phyloP scores from a whole-genome alignment of 1,140 invertebrate species.

The Euborellia annulipes region DNA sequence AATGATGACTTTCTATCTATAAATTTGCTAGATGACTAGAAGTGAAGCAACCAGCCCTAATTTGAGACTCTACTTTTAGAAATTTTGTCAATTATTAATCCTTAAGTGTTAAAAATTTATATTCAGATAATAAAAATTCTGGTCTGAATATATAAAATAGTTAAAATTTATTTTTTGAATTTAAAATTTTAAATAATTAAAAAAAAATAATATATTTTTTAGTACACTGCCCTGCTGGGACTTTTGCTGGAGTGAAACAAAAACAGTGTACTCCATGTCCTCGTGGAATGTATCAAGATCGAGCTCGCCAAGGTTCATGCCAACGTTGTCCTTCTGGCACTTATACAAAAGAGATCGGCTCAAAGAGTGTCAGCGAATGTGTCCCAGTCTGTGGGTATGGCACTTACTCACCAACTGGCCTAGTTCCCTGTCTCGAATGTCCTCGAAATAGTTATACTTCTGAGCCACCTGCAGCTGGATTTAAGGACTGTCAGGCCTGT shows the following conservation, averaged over 20 bases:
- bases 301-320: conserved; percentile 72
- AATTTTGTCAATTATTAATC: too few relatives aligned
- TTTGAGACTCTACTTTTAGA: too few relatives aligned
- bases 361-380: conserved; percentile 65
- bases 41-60: too few relatives aligned
- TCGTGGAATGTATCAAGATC: conserved; percentile 82
- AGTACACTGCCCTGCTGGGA: conserved; percentile 92
- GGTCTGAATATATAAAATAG: conserved; percentile 3
- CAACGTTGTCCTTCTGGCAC: conserved; percentile 78
- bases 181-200: background rate
- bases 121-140: conserved; percentile 10
- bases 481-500: conserved; percentile 86
- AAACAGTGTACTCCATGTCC: conserved; percentile 78
- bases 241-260: conserved; percentile 75
- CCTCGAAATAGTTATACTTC: conserved; percentile 81
- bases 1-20: too few relatives aligned
- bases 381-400: conserved; percentile 90
- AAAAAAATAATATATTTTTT: conserved; percentile 27
- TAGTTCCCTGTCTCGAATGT: conserved; percentile 90
- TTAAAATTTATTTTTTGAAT: conserved; percentile 5
- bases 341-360: conserved; percentile 65
- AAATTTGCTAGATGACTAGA: too few relatives aligned
- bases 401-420: conserved; percentile 84
- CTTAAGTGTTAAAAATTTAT: too few relatives aligned
- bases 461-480: conserved; percentile 76